Conservation (phyloP, 2,797 vertebrate genomes). For the Pseudotriccus pelzelni region DNA sequence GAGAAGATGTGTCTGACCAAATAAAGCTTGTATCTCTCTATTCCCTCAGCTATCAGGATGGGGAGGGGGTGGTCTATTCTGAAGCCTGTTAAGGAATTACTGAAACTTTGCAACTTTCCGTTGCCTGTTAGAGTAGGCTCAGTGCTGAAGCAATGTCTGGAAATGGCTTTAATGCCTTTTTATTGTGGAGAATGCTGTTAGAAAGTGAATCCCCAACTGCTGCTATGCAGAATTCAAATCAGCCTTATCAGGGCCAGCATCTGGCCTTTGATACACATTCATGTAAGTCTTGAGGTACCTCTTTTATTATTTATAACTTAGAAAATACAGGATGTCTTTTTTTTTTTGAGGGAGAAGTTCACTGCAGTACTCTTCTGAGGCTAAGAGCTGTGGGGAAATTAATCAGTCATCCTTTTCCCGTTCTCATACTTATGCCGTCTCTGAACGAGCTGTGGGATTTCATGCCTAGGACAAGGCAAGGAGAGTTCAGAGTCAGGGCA, state of each 20-base stretch:
- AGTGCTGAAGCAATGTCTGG: not conserved
- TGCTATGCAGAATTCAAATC: not conserved
- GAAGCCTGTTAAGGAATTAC: not conserved
- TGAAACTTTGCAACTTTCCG: not conserved
- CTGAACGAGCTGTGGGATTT: constrained; percentile 4
- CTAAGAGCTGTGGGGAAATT: not conserved
- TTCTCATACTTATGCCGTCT: not conserved
- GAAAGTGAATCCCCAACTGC: constrained; percentile 36
- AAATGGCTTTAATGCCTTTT: not conserved
- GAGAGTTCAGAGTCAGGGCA: not conserved
- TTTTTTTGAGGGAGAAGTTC: not conserved
- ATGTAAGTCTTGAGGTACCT: not conserved
- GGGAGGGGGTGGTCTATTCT: not conserved
- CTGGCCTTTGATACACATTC: constrained; percentile 1
- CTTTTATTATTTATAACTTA: not conserved
- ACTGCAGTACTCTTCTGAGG: not conserved
- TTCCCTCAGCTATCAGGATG: not conserved
- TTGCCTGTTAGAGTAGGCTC: not conserved
- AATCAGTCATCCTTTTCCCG: not conserved
- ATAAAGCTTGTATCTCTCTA: not conserved
- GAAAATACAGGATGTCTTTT: not conserved
- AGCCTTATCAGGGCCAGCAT: constrained; percentile 9
- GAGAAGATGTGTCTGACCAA: not conserved
- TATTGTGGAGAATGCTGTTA: not conserved
- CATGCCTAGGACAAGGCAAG: accelerated